phyloP scores from a whole-genome alignment of 2,797 vertebrate genomes.

The Cynodonichthys magdalenae region DNA sequence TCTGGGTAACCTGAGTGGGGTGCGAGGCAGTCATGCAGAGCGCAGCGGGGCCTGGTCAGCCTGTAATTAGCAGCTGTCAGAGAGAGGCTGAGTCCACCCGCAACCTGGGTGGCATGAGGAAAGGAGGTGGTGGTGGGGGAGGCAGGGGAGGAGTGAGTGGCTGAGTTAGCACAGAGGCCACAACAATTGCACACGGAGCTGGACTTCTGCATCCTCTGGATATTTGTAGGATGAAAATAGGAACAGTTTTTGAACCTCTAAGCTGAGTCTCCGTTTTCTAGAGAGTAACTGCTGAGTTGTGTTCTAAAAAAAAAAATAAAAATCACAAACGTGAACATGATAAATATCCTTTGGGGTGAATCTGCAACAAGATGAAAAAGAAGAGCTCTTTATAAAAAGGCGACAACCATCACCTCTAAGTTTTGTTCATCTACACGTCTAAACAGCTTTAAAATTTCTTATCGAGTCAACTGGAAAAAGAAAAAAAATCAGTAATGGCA shows the following conservation, averaged over 20 bases:
- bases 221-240: slow-evolving; percentile 42
- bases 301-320: too few species aligned
- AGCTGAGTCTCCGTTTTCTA: background rate
- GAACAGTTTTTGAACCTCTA: slow-evolving; percentile 9
- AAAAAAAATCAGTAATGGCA: too few species aligned
- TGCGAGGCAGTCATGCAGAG: slow-evolving; percentile 85
- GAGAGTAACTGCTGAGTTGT: slow-evolving; percentile 3
- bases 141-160: slow-evolving; percentile 55
- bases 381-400: too few species aligned
- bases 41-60: slow-evolving; percentile 83
- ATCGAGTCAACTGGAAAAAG: too few species aligned
- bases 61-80: slow-evolving; percentile 88
- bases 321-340: too few species aligned
- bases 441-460: too few species aligned
- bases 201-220: slow-evolving; percentile 49
- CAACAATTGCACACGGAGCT: slow-evolving; percentile 69
- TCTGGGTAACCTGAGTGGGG: slow-evolving; percentile 82
- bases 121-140: slow-evolving; percentile 34
- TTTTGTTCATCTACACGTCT: too few species aligned
- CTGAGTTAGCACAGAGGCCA: slow-evolving; percentile 62
- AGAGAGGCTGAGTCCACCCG: slow-evolving; percentile 79
- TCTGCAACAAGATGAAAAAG: too few species aligned
- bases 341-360: too few species aligned
- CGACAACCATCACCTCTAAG: too few species aligned
- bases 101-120: slow-evolving; percentile 87